A percentile compares a stretch with the other conserved stretches of the same genome.
These are phyloP conservation scores for Eilema sororculum DNA, from an alignment of 2,888 invertebrate species.

Conservation along the genomic window DNA sequence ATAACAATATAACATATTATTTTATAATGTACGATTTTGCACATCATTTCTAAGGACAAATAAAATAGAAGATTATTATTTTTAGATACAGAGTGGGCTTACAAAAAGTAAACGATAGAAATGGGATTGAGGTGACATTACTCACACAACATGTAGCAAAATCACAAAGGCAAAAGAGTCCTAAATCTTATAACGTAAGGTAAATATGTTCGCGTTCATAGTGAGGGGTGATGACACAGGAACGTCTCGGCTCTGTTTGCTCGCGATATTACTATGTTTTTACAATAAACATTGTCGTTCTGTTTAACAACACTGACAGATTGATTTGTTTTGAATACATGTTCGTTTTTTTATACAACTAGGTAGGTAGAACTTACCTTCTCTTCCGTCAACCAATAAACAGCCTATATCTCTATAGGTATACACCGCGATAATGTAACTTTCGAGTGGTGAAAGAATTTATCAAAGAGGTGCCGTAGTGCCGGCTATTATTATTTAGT, in stretches of 20 bases:
- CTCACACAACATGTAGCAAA: not conserved
- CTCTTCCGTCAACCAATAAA: not conserved
- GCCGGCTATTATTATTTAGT: too few species aligned
- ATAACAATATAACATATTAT: not conserved
- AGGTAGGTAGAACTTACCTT: not conserved
- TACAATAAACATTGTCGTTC: conserved; percentile 42
- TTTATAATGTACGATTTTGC: not conserved
- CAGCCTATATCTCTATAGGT: too few species aligned
- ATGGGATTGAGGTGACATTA: not conserved
- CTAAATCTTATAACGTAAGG: conserved; percentile 22
- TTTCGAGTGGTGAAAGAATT: not conserved
- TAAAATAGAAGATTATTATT: not conserved
- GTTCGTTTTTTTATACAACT: not conserved
- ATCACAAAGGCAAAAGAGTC: conserved; percentile 17
- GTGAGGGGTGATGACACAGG: conserved; percentile 20
- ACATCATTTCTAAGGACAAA: not conserved
- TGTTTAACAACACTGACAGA: conserved; percentile 35
- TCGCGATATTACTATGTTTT: conserved; percentile 47
- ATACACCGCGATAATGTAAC: not conserved
- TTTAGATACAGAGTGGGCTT: not conserved
- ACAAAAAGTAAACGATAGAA: not conserved
- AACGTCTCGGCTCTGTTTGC: conserved; percentile 41
- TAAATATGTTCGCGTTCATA: conserved; percentile 30
- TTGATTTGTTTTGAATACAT: conserved; percentile 18
- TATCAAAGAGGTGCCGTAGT: not conserved